These are phyloP conservation scores for Mesorhabditis spiculigera DNA, from an alignment of 2,888 invertebrate species.

Conservation along the genomic window DNA sequence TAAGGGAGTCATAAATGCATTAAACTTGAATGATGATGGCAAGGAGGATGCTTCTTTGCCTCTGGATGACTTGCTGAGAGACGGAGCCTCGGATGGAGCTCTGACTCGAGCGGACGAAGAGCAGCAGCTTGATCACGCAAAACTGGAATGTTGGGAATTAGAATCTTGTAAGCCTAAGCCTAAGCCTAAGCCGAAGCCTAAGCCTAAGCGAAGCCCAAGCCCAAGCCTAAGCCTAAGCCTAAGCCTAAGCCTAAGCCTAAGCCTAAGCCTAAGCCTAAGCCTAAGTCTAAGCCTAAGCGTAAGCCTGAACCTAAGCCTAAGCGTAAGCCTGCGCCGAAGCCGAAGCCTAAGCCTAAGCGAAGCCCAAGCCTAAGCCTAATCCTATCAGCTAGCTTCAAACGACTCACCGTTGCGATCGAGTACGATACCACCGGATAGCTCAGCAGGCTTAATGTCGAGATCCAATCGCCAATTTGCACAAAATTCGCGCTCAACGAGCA, in stretches of 20 bases:
- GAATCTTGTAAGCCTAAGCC: neutral
- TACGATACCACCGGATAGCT: neutral
- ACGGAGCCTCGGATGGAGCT: neutral
- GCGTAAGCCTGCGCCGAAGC: too few relatives aligned
- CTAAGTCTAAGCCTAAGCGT: too few relatives aligned
- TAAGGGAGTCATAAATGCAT: neutral
- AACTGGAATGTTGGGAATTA: neutral
- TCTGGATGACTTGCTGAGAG: slow-evolving; percentile 4
- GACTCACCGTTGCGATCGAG: neutral
- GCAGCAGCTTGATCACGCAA: neutral
- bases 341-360: too few relatives aligned
- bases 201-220: too few relatives aligned
- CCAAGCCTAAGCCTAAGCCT: too few relatives aligned
- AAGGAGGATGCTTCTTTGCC: neutral
- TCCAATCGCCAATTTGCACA: neutral
- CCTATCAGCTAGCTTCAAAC: neutral
- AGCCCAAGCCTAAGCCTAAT: too few relatives aligned
- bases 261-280: too few relatives aligned
- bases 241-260: too few relatives aligned
- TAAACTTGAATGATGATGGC: neutral
- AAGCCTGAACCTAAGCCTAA: too few relatives aligned
- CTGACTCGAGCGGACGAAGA: slow-evolving; percentile 6
- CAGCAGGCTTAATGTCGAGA: neutral
- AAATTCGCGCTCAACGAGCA: slow-evolving; percentile 2
- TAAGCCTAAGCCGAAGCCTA: neutral